Evolutionary conservation across 2,888 invertebrate genomes (phyloP).

Genomic region (Eurytoma californica): DNA sequence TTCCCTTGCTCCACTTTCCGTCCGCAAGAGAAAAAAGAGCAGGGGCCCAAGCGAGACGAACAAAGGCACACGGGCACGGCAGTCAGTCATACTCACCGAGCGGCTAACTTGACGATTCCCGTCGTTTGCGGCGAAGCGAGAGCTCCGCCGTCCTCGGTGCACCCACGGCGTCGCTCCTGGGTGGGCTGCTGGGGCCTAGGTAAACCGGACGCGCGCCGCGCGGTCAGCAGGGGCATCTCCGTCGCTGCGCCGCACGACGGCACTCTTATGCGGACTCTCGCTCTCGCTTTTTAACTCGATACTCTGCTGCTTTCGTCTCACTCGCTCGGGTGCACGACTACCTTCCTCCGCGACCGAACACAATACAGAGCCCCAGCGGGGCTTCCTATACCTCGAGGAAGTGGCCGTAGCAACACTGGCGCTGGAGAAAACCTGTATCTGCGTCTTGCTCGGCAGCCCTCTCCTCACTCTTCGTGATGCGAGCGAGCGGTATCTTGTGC

Average conservation of each 20-base stretch:
- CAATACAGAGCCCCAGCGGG: conserved; percentile 27
- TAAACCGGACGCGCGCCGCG: conserved; percentile 37
- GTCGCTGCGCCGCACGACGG: conserved; percentile 15
- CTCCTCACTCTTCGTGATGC: no score
- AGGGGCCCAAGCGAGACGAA: background rate
- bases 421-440: background rate
- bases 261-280: background rate
- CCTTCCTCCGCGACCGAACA: background rate
- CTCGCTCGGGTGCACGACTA: background rate
- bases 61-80: no score
- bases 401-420: background rate
- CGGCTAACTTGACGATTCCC: conserved; percentile 53
- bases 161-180: conserved; percentile 16
- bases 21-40: background rate
- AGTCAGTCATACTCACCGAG: conserved; percentile 17
- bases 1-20: no score
- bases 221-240: conserved; percentile 52
- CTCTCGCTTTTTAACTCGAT: conserved; percentile 14
- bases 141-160: conserved; percentile 38
- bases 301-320: conserved; percentile 3
- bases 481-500: no score
- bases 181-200: conserved; percentile 15
- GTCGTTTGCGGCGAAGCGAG: conserved; percentile 29
- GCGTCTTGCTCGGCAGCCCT: background rate
- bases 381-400: conserved; percentile 6